These are phyloP conservation scores for Uromys caudimaculatus DNA, from an alignment of 2,797 vertebrate genomes.

Conservation along the genomic window DNA sequence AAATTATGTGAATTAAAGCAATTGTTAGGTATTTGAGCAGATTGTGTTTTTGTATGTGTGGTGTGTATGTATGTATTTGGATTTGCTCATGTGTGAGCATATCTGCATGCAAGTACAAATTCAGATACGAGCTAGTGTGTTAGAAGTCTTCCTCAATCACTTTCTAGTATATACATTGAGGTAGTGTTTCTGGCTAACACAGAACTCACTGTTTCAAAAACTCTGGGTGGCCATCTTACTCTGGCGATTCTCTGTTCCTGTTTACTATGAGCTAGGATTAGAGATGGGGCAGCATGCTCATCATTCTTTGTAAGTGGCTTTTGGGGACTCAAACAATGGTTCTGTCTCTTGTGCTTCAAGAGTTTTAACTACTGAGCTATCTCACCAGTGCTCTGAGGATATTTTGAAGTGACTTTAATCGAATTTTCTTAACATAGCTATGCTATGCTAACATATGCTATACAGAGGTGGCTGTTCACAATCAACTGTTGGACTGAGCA, in stretches of 20 bases:
- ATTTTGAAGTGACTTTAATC: not conserved
- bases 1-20: not conserved
- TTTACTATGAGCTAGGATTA: not conserved
- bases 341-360: not conserved
- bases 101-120: not conserved
- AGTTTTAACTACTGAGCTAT: not conserved
- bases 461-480: not conserved
- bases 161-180: not conserved
- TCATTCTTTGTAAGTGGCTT: not conserved
- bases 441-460: not conserved
- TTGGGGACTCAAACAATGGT: not conserved
- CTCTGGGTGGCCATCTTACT: not conserved
- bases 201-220: not conserved
- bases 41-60: not conserved
- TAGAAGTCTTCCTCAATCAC: not conserved
- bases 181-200: not conserved
- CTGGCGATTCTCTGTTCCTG: not conserved
- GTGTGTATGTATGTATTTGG: not conserved
- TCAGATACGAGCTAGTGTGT: not conserved
- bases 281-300: no score
- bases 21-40: not conserved
- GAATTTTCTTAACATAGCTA: constrained; percentile 3
- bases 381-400: not conserved
- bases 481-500: no score
- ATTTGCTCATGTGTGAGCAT: not conserved